Evolutionary conservation across 2,888 invertebrate genomes (phyloP).

Genomic region (Plusia festucae): DNA sequence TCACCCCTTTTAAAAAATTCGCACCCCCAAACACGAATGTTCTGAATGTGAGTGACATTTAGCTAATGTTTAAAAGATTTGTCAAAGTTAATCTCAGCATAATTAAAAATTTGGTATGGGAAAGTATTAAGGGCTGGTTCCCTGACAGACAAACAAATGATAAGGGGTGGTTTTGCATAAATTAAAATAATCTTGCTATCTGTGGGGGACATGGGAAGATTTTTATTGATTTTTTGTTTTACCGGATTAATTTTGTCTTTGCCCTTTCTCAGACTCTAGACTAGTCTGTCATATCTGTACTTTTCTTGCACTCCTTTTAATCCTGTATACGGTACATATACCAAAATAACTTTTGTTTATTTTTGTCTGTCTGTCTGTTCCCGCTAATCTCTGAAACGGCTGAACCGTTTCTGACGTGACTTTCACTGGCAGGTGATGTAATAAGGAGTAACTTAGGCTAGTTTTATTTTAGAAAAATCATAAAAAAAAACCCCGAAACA

Average conservation of each 20-base stretch:
- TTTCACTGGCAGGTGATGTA: no score
- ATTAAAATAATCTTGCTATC: neutral
- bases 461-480: no score
- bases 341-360: no score
- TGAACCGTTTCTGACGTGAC: no score
- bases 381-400: no score
- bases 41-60: neutral
- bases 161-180: slow-evolving; percentile 7
- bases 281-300: no score
- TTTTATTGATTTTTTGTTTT: neutral
- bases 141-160: neutral
- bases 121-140: slow-evolving; percentile 7
- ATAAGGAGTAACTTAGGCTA: no score
- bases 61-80: slow-evolving; percentile 3
- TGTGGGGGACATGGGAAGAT: neutral
- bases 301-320: no score
- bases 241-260: neutral
- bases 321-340: no score
- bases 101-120: slow-evolving; percentile 9
- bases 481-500: no score
- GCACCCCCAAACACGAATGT: neutral
- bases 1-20: slow-evolving; percentile 1
- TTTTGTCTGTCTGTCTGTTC: no score
- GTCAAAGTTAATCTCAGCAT: neutral
- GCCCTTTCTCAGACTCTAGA: no score